Evolutionary conservation across 2,888 invertebrate species (phyloP).

Genomic region (Galerucella calmariensis): DNA sequence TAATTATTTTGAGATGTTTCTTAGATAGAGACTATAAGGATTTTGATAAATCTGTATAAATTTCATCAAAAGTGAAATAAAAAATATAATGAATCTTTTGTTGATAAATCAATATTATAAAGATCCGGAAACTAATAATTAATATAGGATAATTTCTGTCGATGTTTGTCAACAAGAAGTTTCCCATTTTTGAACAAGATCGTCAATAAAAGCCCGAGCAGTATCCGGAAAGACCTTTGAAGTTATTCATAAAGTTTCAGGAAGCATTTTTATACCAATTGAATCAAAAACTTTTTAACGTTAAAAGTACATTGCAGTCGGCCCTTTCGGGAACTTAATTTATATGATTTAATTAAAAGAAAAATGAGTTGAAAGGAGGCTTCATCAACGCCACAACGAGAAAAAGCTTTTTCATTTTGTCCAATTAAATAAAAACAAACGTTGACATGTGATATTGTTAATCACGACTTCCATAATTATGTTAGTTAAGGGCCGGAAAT

Average conservation of each 20-base stretch:
- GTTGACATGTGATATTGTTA: background rate
- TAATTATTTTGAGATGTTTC: no score
- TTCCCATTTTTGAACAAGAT: background rate
- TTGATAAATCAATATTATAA: background rate
- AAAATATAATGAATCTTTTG: background rate
- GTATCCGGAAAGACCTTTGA: background rate
- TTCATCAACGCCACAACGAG: background rate
- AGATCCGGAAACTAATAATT: background rate
- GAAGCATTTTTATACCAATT: conserved; percentile 1
- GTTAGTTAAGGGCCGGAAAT: background rate
- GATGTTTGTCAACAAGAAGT: background rate
- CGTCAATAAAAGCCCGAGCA: background rate
- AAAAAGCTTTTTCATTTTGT: background rate
- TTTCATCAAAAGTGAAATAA: no score
- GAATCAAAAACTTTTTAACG: conserved; percentile 7
- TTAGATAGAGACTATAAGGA: no score
- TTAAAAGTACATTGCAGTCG: conserved; percentile 16
- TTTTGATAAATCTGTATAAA: no score
- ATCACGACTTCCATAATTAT: background rate
- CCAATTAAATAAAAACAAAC: background rate
- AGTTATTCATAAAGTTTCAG: background rate
- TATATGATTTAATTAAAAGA: conserved; percentile 32
- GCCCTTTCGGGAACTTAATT: conserved; percentile 24
- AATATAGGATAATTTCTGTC: background rate
- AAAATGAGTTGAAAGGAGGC: conserved; percentile 4